phyloP scores from a whole-genome alignment of 2,113 vertebrate species.

The Aythya baeri region DNA sequence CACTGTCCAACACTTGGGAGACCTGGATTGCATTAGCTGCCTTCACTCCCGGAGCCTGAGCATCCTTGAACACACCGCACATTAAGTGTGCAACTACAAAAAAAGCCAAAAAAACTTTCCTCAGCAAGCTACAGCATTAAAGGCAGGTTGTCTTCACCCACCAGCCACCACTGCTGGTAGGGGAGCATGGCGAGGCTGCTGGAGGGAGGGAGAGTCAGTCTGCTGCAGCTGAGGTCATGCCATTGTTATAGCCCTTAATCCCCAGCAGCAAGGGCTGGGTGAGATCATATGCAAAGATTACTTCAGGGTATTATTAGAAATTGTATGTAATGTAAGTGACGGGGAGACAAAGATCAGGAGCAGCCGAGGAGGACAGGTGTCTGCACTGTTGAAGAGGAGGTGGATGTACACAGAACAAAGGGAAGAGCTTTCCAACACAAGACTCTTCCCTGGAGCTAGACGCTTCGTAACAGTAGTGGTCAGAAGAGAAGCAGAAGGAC shows the following conservation, averaged over 20 bases:
- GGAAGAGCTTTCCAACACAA: not conserved
- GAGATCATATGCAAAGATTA: conserved; percentile 41
- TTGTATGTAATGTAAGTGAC: not conserved
- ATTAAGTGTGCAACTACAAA: not conserved
- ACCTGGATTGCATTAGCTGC: not conserved
- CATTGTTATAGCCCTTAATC: not conserved
- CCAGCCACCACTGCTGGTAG: not conserved
- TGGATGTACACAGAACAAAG: not conserved
- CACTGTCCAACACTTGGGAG: not conserved
- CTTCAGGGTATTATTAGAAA: conserved; percentile 42
- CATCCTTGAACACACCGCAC: not conserved
- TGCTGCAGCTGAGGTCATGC: not conserved
- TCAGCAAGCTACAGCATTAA: not conserved
- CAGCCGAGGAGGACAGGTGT: not conserved
- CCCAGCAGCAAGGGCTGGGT: not conserved
- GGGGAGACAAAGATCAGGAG: not conserved
- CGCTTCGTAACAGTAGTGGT: not conserved
- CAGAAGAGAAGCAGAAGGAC: not conserved
- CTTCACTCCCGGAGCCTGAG: not conserved
- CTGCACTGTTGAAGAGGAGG: not conserved
- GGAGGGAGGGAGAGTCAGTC: not conserved
- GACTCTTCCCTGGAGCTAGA: not conserved
- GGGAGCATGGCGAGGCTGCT: not conserved
- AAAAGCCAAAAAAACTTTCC: not conserved
- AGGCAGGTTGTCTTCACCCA: not conserved